Base-by-base conservation (phyloP, 1,140 invertebrate genomes). In the Platyura marginata region DNA sequence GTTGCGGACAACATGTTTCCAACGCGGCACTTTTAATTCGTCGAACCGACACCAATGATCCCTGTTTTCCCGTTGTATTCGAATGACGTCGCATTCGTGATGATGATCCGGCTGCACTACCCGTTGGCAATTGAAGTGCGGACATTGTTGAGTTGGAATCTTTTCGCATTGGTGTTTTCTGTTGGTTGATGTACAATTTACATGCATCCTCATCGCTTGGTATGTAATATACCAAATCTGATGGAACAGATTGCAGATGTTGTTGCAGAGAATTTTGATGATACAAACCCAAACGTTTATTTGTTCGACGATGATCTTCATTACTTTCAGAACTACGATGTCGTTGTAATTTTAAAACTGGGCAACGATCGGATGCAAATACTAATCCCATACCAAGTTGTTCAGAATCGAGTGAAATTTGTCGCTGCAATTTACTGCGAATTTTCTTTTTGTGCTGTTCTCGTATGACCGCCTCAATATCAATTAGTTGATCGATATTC, bases 11-110 rank as follows among this genome's bases (percentile, higher is more conserved):
- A 9, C 72, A 71, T 18, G 74, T 72, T 57, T 77, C 75, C 47
- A 77, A 55, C 2, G 74, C 74, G 10, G 74, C 69, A 51, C 74
- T 77, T 48, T 75, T 71, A 29, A 79, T 77, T 23, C 75, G 59
- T 37, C 75, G 61, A 3, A 76, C 72, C n/a, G 2, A 41, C 22
- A 16, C 32, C 10, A 23, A 21, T 35, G 6, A 48, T 29, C 13
- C 21, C 8, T 11, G 20, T 20, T 47, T 47, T 44, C 19, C 13
- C 5, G 34, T 18, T 39, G 72, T 73, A 59, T 76, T 76, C 10
- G 74, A 77, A 63, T 77, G 73, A 51, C 74, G 56, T 29, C 74
- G 63, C 56, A 63, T 61, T 22, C 43, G 47, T 18, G 42, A 40
- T 4, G 45, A 15, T 35, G 40, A 9, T 16, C 42, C 3, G 39